Conservation (phyloP, 2,888 invertebrate genomes). For the Ypsolopha sequella region DNA sequence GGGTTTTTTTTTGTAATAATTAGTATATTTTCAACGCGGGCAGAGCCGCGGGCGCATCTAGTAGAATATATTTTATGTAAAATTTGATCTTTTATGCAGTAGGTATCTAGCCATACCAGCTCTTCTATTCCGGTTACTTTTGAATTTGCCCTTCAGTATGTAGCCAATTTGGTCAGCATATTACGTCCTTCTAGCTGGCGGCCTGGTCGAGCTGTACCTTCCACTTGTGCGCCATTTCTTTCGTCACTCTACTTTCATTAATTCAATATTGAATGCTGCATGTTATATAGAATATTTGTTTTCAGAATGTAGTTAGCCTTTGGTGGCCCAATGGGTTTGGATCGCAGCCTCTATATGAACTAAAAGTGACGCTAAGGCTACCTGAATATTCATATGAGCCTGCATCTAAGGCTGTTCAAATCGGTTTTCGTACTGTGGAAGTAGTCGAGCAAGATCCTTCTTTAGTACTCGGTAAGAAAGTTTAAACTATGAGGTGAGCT, state of each 20-base stretch:
- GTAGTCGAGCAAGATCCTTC: conserved; percentile 79
- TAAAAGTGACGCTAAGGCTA: conserved; percentile 64
- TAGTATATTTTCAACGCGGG: background rate
- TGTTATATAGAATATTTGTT: conserved; percentile 7
- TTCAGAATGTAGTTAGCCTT: conserved; percentile 43
- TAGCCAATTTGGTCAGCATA: too few relatives aligned
- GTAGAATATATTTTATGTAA: too few relatives aligned
- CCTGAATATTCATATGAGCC: conserved; percentile 29
- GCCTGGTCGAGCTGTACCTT: too few relatives aligned
- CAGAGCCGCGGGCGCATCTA: too few relatives aligned
- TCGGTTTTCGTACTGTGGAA: conserved; percentile 91
- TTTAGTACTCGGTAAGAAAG: conserved; percentile 24
- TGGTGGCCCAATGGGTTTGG: conserved; percentile 99
- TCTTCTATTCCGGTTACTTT: too few relatives aligned
- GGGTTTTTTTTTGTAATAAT: too few relatives aligned
- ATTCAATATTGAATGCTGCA: background rate
- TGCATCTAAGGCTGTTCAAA: conserved; percentile 64
- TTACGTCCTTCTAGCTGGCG: too few relatives aligned
- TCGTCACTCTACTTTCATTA: too few relatives aligned
- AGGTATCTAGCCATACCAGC: too few relatives aligned
- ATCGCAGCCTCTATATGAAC: conserved; percentile 79
- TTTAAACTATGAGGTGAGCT: background rate
- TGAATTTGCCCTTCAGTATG: too few relatives aligned
- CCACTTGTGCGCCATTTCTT: too few relatives aligned
- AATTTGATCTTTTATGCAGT: too few relatives aligned